A percentile compares a stretch with the other conserved stretches of the same genome.
phyloP scores from a whole-genome alignment of 2,888 invertebrate species.

The Megalurothrips usitatus region DNA sequence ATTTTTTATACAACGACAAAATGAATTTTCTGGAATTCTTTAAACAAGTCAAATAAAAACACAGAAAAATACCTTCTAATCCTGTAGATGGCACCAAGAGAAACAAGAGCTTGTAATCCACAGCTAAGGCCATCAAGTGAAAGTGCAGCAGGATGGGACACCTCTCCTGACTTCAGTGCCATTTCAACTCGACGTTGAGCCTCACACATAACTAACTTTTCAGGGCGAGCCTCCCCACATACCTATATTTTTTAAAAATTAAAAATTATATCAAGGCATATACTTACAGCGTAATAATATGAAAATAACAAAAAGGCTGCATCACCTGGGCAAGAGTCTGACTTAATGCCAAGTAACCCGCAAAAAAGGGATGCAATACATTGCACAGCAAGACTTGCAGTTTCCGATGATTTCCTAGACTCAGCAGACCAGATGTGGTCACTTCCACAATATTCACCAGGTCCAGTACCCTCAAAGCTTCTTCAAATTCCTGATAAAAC shows the following conservation, averaged over 20 bases:
- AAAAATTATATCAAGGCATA: background rate
- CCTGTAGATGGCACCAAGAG: background rate
- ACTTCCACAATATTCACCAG: constrained; percentile 43
- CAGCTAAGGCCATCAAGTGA: background rate
- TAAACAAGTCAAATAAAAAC: no score
- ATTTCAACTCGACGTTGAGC: constrained; percentile 9
- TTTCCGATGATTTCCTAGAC: constrained; percentile 48
- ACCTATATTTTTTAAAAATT: background rate
- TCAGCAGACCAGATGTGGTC: constrained; percentile 41
- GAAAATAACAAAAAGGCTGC: background rate
- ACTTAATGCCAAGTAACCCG: constrained; percentile 54
- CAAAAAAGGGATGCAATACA: constrained; percentile 59
- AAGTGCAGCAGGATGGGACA: background rate
- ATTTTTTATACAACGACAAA: background rate
- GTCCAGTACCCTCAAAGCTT: constrained; percentile 45
- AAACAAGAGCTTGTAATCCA: constrained; percentile 3
- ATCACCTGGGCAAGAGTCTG: constrained; percentile 52
- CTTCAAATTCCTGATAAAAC: constrained; percentile 49
- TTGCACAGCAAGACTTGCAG: constrained; percentile 56
- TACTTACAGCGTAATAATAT: background rate
- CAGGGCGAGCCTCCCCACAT: background rate
- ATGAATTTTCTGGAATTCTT: background rate
- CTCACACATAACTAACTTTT: background rate
- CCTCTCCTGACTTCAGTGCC: background rate
- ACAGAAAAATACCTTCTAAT: background rate